phyloP scores from a whole-genome alignment of 2,113 vertebrate genomes.

The Henicopernis longicauda region DNA sequence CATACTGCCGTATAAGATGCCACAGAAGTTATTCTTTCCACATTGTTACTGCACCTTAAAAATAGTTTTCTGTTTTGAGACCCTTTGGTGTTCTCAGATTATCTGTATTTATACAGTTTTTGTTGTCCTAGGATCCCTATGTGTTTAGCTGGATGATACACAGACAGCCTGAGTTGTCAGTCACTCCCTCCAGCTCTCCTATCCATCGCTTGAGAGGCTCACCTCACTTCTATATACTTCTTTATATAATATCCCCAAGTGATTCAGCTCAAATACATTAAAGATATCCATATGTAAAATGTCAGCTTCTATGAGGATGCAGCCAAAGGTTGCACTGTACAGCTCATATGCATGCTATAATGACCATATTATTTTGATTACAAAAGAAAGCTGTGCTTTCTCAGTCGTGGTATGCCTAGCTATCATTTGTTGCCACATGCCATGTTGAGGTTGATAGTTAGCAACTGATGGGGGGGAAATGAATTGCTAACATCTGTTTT shows the following conservation, averaged over 20 bases:
- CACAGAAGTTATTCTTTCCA: neutral
- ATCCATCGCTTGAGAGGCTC: neutral
- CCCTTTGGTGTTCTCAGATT: neutral
- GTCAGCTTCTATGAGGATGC: neutral
- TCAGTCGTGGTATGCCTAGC: neutral
- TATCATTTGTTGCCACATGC: neutral
- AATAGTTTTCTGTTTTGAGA: neutral
- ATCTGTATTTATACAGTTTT: constrained; percentile 17
- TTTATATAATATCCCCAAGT: neutral
- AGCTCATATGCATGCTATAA: neutral
- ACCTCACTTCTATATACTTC: neutral
- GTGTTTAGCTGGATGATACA: neutral
- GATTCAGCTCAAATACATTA: neutral
- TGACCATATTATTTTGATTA: neutral
- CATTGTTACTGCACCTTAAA: constrained; percentile 13
- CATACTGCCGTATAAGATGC: neutral
- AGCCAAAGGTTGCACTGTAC: neutral
- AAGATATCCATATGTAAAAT: neutral
- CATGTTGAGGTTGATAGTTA: neutral
- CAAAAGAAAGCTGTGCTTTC: constrained; percentile 21
- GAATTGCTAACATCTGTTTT: constrained; percentile 38
- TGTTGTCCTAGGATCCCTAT: neutral
- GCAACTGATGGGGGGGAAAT: neutral
- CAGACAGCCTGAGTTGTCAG: constrained; percentile 25
- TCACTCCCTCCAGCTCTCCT: neutral